These are phyloP conservation scores for Drosophila nikananu DNA, from an alignment of 1,140 invertebrate genomes.

Conservation along the genomic window DNA sequence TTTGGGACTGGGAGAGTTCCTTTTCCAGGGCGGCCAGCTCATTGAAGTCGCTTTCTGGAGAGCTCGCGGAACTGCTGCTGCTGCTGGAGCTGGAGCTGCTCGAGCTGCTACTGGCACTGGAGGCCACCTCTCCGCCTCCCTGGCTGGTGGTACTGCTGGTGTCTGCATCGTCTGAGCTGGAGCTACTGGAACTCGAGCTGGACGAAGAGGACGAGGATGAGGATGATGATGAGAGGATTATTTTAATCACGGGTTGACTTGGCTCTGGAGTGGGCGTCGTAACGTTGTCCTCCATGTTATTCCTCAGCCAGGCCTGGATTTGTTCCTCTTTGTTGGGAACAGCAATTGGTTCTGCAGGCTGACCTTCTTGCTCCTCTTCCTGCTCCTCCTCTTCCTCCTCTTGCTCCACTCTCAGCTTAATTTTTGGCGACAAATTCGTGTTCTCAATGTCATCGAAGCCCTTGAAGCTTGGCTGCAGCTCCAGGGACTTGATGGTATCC, in stretches of 20 bases:
- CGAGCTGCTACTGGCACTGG: constrained; percentile 22
- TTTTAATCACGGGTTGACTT: not conserved
- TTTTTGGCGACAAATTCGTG: constrained; percentile 58
- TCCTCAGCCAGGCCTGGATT: constrained; percentile 59
- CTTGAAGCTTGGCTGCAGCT: constrained; percentile 57
- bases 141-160: constrained; percentile 46
- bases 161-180: constrained; percentile 38
- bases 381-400: constrained; percentile 6
- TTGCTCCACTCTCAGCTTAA: constrained; percentile 31
- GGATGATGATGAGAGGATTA: constrained; percentile 38
- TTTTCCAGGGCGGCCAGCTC: constrained; percentile 72
- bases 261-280: not conserved
- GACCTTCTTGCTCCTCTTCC: not conserved
- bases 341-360: not conserved
- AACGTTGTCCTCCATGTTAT: constrained; percentile 35
- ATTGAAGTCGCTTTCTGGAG: constrained; percentile 66
- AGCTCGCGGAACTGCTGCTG: constrained; percentile 28
- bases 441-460: constrained; percentile 73
- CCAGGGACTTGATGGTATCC: constrained; percentile 52
- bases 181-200: constrained; percentile 48
- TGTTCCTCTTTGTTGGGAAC: constrained; percentile 53
- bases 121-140: constrained; percentile 25
- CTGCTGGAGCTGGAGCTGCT: constrained; percentile 16
- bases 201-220: constrained; percentile 44
- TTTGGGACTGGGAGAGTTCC: constrained; percentile 66